phyloP scores from a whole-genome alignment of 2,797 vertebrate genomes.

The Okamejei kenojei region DNA sequence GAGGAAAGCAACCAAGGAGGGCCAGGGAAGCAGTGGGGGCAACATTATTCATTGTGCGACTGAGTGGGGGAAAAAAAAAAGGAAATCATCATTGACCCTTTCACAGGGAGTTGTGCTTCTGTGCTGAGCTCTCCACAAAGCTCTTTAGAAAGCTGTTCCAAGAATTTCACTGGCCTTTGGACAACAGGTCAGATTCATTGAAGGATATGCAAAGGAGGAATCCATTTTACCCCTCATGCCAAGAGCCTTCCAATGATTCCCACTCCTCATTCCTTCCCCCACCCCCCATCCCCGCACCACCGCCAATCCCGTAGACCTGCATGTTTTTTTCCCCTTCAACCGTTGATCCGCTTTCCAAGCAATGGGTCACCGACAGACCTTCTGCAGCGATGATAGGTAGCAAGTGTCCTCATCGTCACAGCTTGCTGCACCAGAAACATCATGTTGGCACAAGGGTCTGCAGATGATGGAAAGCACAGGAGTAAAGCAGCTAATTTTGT shows the following conservation, averaged over 20 bases:
- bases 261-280: background rate
- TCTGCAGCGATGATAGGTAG: no score
- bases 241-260: background rate
- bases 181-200: background rate
- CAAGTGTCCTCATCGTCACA: no score
- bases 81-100: constrained; percentile 26
- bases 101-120: background rate
- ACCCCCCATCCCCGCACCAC: no score
- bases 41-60: constrained; percentile 20
- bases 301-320: background rate
- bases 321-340: background rate
- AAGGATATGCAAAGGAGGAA: background rate
- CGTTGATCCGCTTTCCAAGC: no score
- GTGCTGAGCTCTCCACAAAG: background rate
- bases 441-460: no score
- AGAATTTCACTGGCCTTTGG: background rate
- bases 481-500: no score
- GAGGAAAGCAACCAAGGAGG: background rate
- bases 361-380: no score
- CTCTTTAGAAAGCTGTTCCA: background rate
- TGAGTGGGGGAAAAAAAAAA: background rate
- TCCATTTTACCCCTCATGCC: background rate
- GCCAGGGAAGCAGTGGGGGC: background rate
- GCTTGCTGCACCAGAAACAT: no score
- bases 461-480: no score